Evolutionary conservation across 2,888 invertebrate species (phyloP).

Genomic region (Oxycera nigricornis): DNA sequence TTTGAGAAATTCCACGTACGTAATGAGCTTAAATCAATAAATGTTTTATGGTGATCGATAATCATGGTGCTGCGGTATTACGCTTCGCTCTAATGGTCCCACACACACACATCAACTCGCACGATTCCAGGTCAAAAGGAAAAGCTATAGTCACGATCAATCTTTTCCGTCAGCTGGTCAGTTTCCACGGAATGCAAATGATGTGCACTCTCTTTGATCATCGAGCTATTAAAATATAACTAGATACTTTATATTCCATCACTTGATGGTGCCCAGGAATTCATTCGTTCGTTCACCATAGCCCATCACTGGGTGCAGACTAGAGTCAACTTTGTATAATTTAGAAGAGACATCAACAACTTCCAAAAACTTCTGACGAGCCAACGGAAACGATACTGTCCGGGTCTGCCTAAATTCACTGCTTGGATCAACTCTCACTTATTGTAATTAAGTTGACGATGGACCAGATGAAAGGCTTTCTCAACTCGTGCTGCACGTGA

Average conservation of each 20-base stretch:
- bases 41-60: background rate
- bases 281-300: background rate
- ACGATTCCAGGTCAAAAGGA: slow-evolving; percentile 11
- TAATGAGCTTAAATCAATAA: slow-evolving; percentile 8
- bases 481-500: background rate
- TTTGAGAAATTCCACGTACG: background rate
- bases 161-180: background rate
- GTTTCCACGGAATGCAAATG: background rate
- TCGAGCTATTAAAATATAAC: background rate
- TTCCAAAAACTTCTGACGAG: background rate
- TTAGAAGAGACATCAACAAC: background rate
- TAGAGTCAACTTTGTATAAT: background rate
- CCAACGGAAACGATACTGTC: slow-evolving; percentile 1
- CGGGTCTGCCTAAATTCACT: slow-evolving; percentile 5
- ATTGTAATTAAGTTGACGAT: slow-evolving; percentile 15
- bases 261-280: too few species aligned
- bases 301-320: background rate
- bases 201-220: background rate
- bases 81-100: background rate
- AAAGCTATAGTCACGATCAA: background rate
- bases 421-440: slow-evolving; percentile 17
- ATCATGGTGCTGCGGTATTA: background rate
- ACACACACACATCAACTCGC: too few species aligned
- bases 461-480: slow-evolving; percentile 22
- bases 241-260: too few species aligned